Evolutionary conservation across 2,888 invertebrate species (phyloP).

Genomic region (Drepanosiphum platanoidis): DNA sequence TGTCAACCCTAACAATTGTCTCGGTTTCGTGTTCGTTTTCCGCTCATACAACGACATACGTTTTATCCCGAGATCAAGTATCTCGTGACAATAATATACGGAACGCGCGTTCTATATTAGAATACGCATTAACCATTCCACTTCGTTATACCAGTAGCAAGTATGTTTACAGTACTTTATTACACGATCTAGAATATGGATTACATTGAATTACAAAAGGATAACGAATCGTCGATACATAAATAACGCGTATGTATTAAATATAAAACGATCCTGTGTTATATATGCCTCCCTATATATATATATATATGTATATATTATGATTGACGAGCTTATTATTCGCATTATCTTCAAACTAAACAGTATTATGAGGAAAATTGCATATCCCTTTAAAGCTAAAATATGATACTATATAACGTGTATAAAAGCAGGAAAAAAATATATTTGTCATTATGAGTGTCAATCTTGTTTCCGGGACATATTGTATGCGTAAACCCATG

Average conservation of each 20-base stretch:
- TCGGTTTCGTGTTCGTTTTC: neutral
- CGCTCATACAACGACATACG: neutral
- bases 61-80: neutral
- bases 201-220: neutral
- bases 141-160: neutral
- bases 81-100: no score
- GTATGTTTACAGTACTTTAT: neutral
- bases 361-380: neutral
- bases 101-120: neutral
- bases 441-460: neutral
- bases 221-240: neutral
- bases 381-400: neutral
- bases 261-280: neutral
- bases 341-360: neutral
- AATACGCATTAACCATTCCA: conserved; percentile 6
- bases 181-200: neutral
- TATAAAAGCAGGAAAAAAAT: neutral
- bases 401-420: neutral
- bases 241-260: neutral
- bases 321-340: neutral
- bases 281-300: neutral
- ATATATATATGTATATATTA: neutral
- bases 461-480: neutral
- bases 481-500: neutral
- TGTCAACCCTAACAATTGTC: conserved; percentile 15